Percentiles rank a stretch among this genome's conserved stretches.
Evolutionary conservation across 1,140 invertebrate genomes (phyloP).

Genomic region (Hesperophylax magnus): DNA sequence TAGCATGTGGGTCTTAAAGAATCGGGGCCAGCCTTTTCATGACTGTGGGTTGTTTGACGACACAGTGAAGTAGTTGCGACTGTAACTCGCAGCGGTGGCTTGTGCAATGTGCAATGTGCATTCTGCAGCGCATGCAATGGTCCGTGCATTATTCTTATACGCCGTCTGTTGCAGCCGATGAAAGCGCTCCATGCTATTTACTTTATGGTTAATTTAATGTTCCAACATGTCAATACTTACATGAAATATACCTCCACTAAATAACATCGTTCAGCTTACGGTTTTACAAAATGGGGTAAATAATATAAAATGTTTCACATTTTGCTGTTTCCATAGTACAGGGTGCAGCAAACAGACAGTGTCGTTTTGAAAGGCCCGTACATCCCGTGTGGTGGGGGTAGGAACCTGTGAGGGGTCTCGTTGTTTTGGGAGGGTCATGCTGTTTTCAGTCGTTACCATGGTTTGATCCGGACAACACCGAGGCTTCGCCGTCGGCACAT

Average conservation of each 20-base stretch:
- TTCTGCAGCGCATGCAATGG: slow-evolving; percentile 4
- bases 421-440: too few relatives aligned
- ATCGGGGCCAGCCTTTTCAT: background rate
- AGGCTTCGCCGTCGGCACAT: too few relatives aligned
- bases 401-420: too few relatives aligned
- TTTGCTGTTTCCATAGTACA: too few relatives aligned
- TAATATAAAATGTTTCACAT: background rate
- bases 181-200: slow-evolving; percentile 13
- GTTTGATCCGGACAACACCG: too few relatives aligned
- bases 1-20: background rate
- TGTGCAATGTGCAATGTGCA: background rate
- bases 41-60: background rate
- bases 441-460: too few relatives aligned
- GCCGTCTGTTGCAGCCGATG: slow-evolving; percentile 23
- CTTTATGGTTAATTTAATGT: slow-evolving; percentile 33
- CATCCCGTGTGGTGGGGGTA: too few relatives aligned
- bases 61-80: background rate
- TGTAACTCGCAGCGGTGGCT: background rate
- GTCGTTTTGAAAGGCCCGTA: too few relatives aligned
- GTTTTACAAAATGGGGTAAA: background rate
- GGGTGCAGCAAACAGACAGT: too few relatives aligned
- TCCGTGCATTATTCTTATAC: slow-evolving; percentile 25
- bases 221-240: slow-evolving; percentile 11
- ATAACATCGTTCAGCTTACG: background rate
- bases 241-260: slow-evolving; percentile 12